Conservation (phyloP, 2,888 invertebrate genomes). For the Meteorus cinctellus region DNA sequence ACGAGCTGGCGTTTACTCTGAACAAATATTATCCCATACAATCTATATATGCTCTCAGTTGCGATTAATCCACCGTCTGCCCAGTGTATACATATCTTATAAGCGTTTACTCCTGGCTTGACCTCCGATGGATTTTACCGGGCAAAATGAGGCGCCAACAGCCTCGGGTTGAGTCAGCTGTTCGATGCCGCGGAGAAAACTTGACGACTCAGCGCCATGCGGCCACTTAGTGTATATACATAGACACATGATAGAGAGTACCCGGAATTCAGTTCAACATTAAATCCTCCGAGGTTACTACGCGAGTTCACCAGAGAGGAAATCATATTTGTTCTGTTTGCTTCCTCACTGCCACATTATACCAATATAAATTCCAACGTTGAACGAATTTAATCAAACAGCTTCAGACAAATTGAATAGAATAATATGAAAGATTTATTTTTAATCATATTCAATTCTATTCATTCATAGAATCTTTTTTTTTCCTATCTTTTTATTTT, state of each 20-base stretch:
- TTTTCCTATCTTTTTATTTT: neutral
- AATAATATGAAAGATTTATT: neutral
- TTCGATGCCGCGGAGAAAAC: constrained; percentile 36
- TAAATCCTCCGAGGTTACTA: neutral
- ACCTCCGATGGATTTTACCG: constrained; percentile 11
- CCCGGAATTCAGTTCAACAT: constrained; percentile 12
- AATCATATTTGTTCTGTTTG: neutral
- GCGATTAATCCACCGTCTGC: constrained; percentile 22
- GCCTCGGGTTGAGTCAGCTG: constrained; percentile 32
- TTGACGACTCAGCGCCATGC: constrained; percentile 44
- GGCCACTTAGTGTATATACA: neutral
- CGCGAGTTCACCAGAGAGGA: neutral
- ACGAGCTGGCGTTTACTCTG: neutral
- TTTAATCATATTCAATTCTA: neutral
- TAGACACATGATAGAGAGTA: constrained; percentile 18
- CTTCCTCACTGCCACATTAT: neutral
- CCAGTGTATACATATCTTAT: neutral
- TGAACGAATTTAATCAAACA: neutral
- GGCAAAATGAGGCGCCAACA: neutral
- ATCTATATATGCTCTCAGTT: neutral
- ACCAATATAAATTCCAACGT: neutral
- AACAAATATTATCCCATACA: constrained; percentile 18
- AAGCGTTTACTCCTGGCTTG: constrained; percentile 3
- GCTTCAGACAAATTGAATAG: neutral
- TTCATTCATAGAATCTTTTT: too few species aligned